These are phyloP conservation scores for Xanthorhoe designata DNA, from an alignment of 2,888 invertebrate genomes.

Conservation along the genomic window DNA sequence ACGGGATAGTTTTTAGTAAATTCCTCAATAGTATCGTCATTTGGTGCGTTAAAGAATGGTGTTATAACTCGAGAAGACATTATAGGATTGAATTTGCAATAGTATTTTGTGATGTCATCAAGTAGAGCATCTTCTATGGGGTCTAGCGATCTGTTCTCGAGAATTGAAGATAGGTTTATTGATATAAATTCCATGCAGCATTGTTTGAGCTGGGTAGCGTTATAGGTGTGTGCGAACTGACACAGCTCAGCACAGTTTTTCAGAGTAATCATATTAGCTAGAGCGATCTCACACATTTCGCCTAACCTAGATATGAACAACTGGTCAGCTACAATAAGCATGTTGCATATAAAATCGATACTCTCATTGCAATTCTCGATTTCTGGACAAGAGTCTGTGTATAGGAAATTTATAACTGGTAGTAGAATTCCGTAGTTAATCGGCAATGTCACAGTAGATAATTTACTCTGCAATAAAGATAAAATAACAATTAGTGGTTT, in stretches of 20 bases:
- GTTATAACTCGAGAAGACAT: conserved; percentile 89
- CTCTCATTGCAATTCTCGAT: conserved; percentile 85
- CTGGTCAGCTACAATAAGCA: conserved; percentile 93
- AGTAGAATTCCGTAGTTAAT: conserved; percentile 86
- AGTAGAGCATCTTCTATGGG: conserved; percentile 86
- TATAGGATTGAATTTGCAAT: conserved; percentile 86
- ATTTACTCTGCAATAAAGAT: conserved; percentile 78
- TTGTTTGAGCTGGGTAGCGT: conserved; percentile 89
- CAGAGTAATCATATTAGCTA: conserved; percentile 88
- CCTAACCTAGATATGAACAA: conserved; percentile 89
- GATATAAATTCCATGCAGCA: conserved; percentile 92
- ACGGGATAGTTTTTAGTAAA: conserved; percentile 72
- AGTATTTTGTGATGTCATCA: conserved; percentile 88
- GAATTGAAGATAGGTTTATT: conserved; percentile 89
- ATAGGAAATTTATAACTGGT: conserved; percentile 90
- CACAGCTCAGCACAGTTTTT: conserved; percentile 92
- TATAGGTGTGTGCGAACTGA: conserved; percentile 91
- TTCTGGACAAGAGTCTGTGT: conserved; percentile 88
- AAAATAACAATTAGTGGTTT: conserved; percentile 10
- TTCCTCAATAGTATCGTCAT: conserved; percentile 83
- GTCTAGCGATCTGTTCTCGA: conserved; percentile 89
- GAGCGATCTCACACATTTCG: conserved; percentile 89
- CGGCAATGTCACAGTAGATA: conserved; percentile 85
- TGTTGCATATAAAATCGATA: conserved; percentile 89
- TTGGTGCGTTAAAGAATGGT: conserved; percentile 87